Base-by-base conservation (phyloP, 1,140 invertebrate species). In the Galleria mellonella region DNA sequence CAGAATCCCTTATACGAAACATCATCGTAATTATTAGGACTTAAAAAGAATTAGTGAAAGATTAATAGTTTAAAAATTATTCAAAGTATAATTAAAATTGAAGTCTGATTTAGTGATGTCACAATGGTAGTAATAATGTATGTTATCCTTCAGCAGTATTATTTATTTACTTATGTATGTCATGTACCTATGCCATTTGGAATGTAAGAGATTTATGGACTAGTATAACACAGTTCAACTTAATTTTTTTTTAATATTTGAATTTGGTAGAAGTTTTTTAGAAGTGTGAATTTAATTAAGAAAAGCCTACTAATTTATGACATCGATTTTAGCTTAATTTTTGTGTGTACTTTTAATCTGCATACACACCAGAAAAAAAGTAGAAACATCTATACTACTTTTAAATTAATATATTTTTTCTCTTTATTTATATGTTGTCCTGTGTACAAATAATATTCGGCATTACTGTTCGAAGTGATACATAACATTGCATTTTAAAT, bases 401-500 rank as follows among this genome's bases (percentile, higher is more conserved):
- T 59, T 60, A 55, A 42, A 56, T 32, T 45, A 45, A 39, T 52
- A 55, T 32, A 51, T 28, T 52, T 47, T 50, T 46, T 45, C 36
- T 43, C 53, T 47, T 58, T 43, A 52, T 62, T 49, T 71, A 56
- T 75, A 62, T 74, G 57, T 74, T 72, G 66, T 72, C 64, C 62
- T 66, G 63, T 81, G 79, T 83, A 83, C 79, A 83, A 81, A 72
- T 70, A 72, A 52, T 47, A 48, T 62, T 76, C 60, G 55, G 60
- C 59, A 51, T 53, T 52, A 61, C 44, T 58, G 59, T 61, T 65
- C 56, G 61, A 79, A 70, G 71, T 81, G 68, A 75, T 78, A 79
- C 58, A 57, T 55, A 61, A 33, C 44, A 57, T 65, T 83, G 76
- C 79, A 83, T 83, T 83, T 79, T 73, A 71, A 74, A 78, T 64